A percentile compares a stretch with the other conserved stretches of the same genome.
Conservation (phyloP, 2,113 vertebrate species). For the Ariopsis seemanni region DNA sequence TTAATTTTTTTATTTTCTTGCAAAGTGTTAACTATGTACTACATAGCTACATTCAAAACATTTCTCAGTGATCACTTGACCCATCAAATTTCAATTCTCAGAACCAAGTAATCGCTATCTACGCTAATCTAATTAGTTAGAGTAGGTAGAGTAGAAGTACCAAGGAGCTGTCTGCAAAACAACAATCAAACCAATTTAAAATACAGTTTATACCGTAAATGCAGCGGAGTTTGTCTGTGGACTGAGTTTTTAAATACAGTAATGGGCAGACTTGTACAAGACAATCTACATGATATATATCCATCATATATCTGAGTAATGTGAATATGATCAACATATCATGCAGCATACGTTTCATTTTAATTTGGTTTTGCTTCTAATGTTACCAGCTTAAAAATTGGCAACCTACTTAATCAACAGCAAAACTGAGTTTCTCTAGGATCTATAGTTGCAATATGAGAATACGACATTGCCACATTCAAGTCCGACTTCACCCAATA, state of each 20-base stretch:
- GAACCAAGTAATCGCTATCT: neutral
- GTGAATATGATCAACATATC: conserved; percentile 22
- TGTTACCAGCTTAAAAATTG: conserved; percentile 1
- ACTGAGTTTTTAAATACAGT: conserved; percentile 49
- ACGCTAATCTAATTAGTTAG: conserved; percentile 8
- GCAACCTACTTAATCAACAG: neutral
- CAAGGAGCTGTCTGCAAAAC: conserved; percentile 45
- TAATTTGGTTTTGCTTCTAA: conserved; percentile 1
- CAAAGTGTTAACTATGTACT: conserved; percentile 5
- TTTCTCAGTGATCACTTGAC: neutral
- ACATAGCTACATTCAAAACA: conserved; percentile 31
- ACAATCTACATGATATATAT: conserved; percentile 13
- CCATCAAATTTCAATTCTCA: neutral
- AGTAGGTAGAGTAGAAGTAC: conserved; percentile 18
- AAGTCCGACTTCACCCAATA: conserved; percentile 2
- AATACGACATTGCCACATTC: neutral
- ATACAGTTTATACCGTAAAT: conserved; percentile 65
- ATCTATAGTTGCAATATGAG: neutral
- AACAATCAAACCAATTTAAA: conserved; percentile 56
- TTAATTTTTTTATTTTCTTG: conserved; percentile 15
- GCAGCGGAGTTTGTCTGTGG: conserved; percentile 62
- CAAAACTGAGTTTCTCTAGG: neutral
- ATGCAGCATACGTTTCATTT: conserved; percentile 39
- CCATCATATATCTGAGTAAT: conserved; percentile 1
- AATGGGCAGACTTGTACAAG: conserved; percentile 21